These are phyloP conservation scores for Phymastichus coffea DNA, from an alignment of 1,140 invertebrate genomes.

Conservation along the genomic window DNA sequence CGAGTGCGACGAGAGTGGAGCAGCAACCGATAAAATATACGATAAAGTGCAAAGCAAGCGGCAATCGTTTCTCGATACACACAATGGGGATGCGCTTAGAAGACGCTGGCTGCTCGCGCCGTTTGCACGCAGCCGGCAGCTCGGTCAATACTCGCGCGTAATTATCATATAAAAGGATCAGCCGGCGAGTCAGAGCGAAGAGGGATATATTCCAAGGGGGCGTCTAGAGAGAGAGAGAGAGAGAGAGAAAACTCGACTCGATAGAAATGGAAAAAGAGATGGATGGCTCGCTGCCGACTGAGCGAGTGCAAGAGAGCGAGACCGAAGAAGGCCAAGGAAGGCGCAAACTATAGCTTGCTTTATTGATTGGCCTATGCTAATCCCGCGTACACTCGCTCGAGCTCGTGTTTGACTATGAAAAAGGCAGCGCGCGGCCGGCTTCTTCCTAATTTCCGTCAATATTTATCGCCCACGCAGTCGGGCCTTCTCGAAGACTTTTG, in stretches of 20 bases:
- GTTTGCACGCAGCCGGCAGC: constrained; percentile 15
- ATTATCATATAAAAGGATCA: constrained; percentile 53
- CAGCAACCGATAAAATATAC: constrained; percentile 15
- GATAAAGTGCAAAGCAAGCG: constrained; percentile 12
- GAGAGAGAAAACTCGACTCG: not conserved
- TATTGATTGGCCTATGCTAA: constrained; percentile 21
- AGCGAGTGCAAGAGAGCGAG: not conserved
- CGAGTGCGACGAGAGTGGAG: no score
- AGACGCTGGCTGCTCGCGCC: constrained; percentile 18
- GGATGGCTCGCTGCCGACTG: no score
- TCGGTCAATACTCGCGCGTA: constrained; percentile 34
- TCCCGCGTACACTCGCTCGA: no score
- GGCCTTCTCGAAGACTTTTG: no score
- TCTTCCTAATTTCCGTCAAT: no score
- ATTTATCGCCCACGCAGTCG: no score
- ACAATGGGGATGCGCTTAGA: constrained; percentile 22
- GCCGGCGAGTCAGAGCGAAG: constrained; percentile 5
- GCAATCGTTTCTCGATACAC: constrained; percentile 1
- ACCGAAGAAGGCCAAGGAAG: not conserved
- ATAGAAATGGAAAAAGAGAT: constrained; percentile 17
- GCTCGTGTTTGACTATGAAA: constrained; percentile 14
- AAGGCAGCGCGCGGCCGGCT: not conserved
- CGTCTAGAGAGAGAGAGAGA: not conserved
- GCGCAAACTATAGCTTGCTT: constrained; percentile 3
- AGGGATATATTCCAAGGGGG: constrained; percentile 1